phyloP scores from a whole-genome alignment of 2,113 vertebrate species.

The Pollachius pollachius region DNA sequence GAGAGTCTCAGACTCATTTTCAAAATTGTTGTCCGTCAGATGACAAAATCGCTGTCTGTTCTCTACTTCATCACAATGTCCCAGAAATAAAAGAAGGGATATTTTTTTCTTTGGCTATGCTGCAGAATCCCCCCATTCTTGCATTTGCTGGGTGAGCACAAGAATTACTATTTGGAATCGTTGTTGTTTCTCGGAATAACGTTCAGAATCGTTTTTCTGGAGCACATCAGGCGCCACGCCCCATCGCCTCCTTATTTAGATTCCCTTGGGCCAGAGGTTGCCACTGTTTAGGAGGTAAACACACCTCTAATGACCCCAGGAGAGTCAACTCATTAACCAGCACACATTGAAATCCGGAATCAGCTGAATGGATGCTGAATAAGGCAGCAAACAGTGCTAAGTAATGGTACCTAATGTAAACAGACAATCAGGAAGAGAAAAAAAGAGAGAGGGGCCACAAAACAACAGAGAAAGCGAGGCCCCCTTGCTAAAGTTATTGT shows the following conservation, averaged over 20 bases:
- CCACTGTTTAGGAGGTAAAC: slow-evolving; percentile 62
- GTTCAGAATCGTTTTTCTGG: neutral
- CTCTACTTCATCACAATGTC: too few species aligned
- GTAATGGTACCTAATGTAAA: slow-evolving; percentile 58
- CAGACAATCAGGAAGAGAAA: slow-evolving; percentile 14
- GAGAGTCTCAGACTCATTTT: too few species aligned
- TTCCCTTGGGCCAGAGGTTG: slow-evolving; percentile 52
- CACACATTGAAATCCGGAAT: slow-evolving; percentile 74
- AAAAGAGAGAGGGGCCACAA: slow-evolving; percentile 3
- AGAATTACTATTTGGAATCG: neutral
- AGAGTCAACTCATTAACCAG: slow-evolving; percentile 70
- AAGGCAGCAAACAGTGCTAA: slow-evolving; percentile 56
- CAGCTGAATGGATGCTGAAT: slow-evolving; percentile 62
- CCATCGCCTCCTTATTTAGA: slow-evolving; percentile 14
- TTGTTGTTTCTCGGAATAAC: slow-evolving; percentile 16
- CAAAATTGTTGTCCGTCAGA: too few species aligned
- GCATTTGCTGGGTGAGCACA: neutral
- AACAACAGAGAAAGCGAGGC: slow-evolving; percentile 15
- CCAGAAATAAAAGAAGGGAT: too few species aligned
- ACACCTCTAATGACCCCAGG: slow-evolving; percentile 68
- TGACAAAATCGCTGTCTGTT: too few species aligned
- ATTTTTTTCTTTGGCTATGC: too few species aligned
- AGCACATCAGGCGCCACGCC: slow-evolving; percentile 12
- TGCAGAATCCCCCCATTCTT: neutral
- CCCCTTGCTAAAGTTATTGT: neutral